phyloP scores from a whole-genome alignment of 1,140 invertebrate genomes.

The Ips nitidus region DNA sequence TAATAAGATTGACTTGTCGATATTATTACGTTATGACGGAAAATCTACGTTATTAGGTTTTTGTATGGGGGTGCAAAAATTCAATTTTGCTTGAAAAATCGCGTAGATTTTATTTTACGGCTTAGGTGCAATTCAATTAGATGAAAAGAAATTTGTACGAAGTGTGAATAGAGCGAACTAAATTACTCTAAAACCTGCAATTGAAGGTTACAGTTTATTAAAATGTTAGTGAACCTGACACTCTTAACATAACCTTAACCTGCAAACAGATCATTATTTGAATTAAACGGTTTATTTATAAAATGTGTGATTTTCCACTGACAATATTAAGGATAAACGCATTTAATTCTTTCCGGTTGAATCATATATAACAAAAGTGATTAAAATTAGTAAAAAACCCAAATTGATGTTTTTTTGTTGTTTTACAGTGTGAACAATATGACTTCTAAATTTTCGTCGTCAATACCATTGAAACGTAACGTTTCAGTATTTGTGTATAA shows the following conservation, averaged over 20 bases:
- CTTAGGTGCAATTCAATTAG: constrained; percentile 1
- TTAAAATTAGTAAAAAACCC: no score
- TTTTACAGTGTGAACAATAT: no score
- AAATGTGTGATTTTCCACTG: not conserved
- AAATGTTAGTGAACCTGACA: not conserved
- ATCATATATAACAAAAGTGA: no score
- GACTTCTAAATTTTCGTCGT: no score
- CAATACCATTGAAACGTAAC: no score
- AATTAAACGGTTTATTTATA: not conserved
- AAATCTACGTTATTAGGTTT: constrained; percentile 4
- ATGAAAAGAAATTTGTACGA: not conserved
- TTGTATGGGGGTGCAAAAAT: not conserved
- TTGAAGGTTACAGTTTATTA: not conserved
- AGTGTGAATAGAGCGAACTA: not conserved
- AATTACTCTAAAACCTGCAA: not conserved
- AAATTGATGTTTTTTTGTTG: no score
- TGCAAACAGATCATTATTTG: not conserved
- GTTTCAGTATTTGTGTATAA: no score
- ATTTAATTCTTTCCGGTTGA: no score
- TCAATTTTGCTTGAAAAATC: constrained; percentile 1
- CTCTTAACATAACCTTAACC: not conserved
- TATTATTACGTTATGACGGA: not conserved
- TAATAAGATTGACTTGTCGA: constrained; percentile 5
- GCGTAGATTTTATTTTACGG: not conserved
- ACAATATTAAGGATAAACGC: not conserved